Evolutionary conservation across 2,888 invertebrate species (phyloP), one percentile per base, ranked within the genome.

Genomic region (Aromia moschata): DNA sequence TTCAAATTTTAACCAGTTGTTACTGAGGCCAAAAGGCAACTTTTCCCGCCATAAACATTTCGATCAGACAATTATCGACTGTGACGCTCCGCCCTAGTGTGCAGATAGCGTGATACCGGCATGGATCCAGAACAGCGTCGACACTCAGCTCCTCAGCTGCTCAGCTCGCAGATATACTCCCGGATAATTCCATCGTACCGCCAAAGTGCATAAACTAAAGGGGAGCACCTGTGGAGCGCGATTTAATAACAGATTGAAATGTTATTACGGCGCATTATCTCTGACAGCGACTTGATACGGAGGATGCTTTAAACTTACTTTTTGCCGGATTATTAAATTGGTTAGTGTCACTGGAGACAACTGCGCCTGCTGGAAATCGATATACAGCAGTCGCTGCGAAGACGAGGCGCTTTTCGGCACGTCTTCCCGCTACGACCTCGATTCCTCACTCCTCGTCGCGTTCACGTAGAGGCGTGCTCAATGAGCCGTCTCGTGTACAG

Each of bases 201-300:
- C 49, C 47, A 56, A 64, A 56, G 51, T 60, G 52, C 45, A 52
- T 41, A 43, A 43, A 36, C 17, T 31, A 40, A 52, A 53, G 45
- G n/a, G 40, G 54, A 44, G 54, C 70, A 71, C 71, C 70, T 71
- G 71, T 70, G 65, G 71, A 68, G 63, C 62, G 66, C 65, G 65
- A 69, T 71, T 71, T 67, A 69, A 69, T 70, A 71, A 67, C 68
- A 69, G 67, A 70, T 69, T 70, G 69, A 68, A 64, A 66, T 67
- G 64, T 68, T 69, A 70, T 71, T 69, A 67, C 60, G 59, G 52
- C 61, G 66, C 58, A 68, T 68, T 67, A 69, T 65, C 62, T 70
- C 62, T 68, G 70, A 70, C 70, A 68, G 66, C 56, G 57, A 55
- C 68, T 67, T 64, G 66, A 70, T 69, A 66, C 64, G 60, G 62